Evolutionary conservation across 2,113 vertebrate species (phyloP).

Genomic region (Paracanthobrama guichenoti): DNA sequence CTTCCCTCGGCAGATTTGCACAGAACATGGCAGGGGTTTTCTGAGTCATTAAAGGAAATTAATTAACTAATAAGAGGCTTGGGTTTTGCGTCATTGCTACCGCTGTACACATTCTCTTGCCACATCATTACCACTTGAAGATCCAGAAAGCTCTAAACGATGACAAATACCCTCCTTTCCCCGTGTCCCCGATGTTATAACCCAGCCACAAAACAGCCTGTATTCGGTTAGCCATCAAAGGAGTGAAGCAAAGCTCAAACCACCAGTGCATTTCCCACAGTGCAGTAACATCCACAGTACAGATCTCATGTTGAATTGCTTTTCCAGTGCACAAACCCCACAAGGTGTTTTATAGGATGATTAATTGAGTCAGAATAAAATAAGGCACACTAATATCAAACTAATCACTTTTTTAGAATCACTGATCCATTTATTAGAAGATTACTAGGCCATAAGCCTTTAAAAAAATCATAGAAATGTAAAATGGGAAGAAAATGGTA

Average conservation of each 20-base stretch:
- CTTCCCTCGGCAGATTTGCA: not conserved
- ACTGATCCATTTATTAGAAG: slow-evolving; percentile 17
- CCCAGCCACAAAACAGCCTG: slow-evolving; percentile 16
- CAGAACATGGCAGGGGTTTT: not conserved
- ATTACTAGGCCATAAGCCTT: too few species aligned
- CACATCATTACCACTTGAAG: slow-evolving; percentile 33
- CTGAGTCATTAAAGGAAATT: slow-evolving; percentile 9
- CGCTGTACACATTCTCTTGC: not conserved
- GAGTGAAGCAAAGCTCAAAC: not conserved
- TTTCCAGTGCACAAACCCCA: slow-evolving; percentile 40
- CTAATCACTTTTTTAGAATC: slow-evolving; percentile 68
- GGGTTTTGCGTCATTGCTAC: slow-evolving; percentile 23
- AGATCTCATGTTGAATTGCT: slow-evolving; percentile 41
- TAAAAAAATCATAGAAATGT: too few species aligned
- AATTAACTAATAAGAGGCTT: slow-evolving; percentile 40
- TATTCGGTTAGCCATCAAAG: not conserved
- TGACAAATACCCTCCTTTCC: slow-evolving; percentile 35
- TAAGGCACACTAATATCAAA: slow-evolving; percentile 68
- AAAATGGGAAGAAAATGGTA: too few species aligned
- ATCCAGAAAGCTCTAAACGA: slow-evolving; percentile 32
- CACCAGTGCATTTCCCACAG: not conserved
- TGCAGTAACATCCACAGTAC: not conserved
- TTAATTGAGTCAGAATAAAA: slow-evolving; percentile 72
- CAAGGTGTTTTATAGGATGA: slow-evolving; percentile 64
- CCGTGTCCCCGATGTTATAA: slow-evolving; percentile 18